Percentiles rank a stretch among this genome's conserved stretches.
These are phyloP conservation scores for Dysmachus trigonus DNA, from an alignment of 2,888 invertebrate genomes.

Conservation along the genomic window DNA sequence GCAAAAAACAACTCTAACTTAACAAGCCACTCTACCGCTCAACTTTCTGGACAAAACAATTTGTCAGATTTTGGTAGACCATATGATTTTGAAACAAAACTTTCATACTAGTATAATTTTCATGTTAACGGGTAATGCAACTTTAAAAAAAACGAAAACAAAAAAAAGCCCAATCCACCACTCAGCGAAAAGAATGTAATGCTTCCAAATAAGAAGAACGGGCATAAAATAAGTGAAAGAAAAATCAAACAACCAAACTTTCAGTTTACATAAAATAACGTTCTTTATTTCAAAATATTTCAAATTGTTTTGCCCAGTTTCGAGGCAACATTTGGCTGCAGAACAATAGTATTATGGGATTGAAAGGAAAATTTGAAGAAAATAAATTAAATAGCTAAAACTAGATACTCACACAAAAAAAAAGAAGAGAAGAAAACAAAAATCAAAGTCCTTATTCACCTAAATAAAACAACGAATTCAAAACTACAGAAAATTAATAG, in stretches of 20 bases:
- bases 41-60: neutral
- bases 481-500: slow-evolving; percentile 43
- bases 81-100: no score
- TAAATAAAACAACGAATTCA: neutral
- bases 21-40: no score
- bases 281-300: slow-evolving; percentile 31
- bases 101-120: neutral
- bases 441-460: neutral
- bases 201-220: neutral
- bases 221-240: neutral
- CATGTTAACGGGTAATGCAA: neutral
- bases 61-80: neutral
- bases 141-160: no score
- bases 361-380: neutral
- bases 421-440: neutral
- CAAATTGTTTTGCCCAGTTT: slow-evolving; percentile 30
- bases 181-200: neutral
- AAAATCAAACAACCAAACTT: slow-evolving; percentile 42
- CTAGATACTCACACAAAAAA: neutral
- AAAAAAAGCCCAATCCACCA: neutral
- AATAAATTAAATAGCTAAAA: neutral
- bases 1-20: no score
- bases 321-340: neutral
- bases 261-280: slow-evolving; percentile 29
- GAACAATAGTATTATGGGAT: neutral